phyloP scores from a whole-genome alignment of 1,140 invertebrate species.

The Kradibia gibbosae region DNA sequence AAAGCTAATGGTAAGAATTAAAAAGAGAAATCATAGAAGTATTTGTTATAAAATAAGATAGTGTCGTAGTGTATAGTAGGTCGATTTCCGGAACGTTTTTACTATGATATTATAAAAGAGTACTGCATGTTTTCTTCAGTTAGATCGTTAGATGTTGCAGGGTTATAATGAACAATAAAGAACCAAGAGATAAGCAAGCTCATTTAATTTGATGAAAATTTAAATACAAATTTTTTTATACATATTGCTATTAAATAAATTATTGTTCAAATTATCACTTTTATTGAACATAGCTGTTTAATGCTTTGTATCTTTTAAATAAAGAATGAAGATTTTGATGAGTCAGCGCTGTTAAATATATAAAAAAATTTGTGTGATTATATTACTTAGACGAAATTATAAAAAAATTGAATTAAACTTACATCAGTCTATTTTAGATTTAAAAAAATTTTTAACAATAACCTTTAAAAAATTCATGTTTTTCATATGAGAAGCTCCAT shows the following conservation, averaged over 20 bases:
- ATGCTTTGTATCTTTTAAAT: neutral
- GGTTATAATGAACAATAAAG: conserved; percentile 28
- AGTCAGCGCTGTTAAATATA: no score
- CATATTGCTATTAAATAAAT: neutral
- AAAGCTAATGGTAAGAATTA: neutral
- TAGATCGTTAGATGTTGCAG: neutral
- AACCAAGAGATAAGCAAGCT: neutral
- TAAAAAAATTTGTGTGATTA: no score
- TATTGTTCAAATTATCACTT: neutral
- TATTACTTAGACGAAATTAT: no score
- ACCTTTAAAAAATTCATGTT: no score
- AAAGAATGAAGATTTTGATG: no score
- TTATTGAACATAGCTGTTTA: neutral
- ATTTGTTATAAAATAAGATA: no score
- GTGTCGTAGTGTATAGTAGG: neutral
- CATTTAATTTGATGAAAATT: conserved; percentile 26
- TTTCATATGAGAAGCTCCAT: no score
- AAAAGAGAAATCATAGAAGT: no score
- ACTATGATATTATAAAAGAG: neutral
- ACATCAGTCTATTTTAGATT: no score
- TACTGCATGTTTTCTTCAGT: neutral
- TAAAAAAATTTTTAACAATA: no score
- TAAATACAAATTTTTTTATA: conserved; percentile 19
- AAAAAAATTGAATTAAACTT: no score
- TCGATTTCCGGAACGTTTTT: neutral